A percentile compares a stretch with the other conserved stretches of the same genome.
phyloP scores from a whole-genome alignment of 2,888 invertebrate species.

The Nemotelus pantherinus region DNA sequence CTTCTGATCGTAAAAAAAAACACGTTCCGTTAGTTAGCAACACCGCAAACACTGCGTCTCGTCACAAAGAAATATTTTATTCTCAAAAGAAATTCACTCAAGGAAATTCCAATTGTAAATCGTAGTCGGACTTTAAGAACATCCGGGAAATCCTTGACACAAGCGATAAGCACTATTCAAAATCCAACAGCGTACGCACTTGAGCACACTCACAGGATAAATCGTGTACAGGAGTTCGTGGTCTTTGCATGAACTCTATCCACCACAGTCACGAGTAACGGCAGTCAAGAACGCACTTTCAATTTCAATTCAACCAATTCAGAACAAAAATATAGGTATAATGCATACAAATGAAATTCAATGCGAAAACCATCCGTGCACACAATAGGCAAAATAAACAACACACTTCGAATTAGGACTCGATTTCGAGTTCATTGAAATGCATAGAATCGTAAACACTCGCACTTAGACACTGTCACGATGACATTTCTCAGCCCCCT shows the following conservation, averaged over 20 bases:
- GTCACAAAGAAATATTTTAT: neutral
- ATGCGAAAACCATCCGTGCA: too few relatives aligned
- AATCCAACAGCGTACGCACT: slow-evolving; percentile 39
- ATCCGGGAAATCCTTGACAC: slow-evolving; percentile 24
- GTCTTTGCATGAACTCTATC: slow-evolving; percentile 5
- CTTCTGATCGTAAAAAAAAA: neutral
- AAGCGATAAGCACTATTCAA: slow-evolving; percentile 12
- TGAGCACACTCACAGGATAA: slow-evolving; percentile 16
- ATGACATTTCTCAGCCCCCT: slow-evolving; percentile 12
- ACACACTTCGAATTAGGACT: neutral
- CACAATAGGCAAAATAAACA: neutral
- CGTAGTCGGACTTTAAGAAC: slow-evolving; percentile 35
- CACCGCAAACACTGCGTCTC: neutral
- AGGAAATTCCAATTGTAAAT: slow-evolving; percentile 31
- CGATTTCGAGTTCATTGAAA: slow-evolving; percentile 12
- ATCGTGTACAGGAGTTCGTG: neutral
- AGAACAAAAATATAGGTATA: neutral
- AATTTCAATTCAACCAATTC: slow-evolving; percentile 13
- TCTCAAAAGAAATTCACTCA: slow-evolving; percentile 11
- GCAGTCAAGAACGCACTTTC: slow-evolving; percentile 40
- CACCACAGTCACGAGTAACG: slow-evolving; percentile 11
- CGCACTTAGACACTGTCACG: neutral
- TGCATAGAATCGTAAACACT: slow-evolving; percentile 18
- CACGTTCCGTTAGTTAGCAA: neutral
- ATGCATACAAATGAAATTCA: too few relatives aligned